Evolutionary conservation across 2,888 invertebrate genomes (phyloP).

Genomic region (Orthonevra nobilis): DNA sequence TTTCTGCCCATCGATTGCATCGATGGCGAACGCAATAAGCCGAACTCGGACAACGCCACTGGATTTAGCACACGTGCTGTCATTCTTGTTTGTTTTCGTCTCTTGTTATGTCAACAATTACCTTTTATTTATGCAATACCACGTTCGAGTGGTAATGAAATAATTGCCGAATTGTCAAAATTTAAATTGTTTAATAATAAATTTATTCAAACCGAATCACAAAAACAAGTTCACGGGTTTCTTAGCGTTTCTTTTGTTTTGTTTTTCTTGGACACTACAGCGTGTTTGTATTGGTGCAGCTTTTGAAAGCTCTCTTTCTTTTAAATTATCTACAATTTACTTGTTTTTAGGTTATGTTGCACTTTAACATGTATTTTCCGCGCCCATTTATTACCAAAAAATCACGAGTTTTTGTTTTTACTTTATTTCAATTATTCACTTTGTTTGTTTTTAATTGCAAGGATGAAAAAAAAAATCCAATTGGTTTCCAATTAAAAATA

Average conservation of each 20-base stretch:
- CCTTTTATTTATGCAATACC: slow-evolving; percentile 28
- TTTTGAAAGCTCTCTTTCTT: slow-evolving; percentile 16
- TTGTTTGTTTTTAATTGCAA: slow-evolving; percentile 34
- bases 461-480: slow-evolving; percentile 48
- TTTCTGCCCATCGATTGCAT: slow-evolving; percentile 74
- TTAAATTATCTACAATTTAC: no score
- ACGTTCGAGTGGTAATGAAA: slow-evolving; percentile 51
- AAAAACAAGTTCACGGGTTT: slow-evolving; percentile 61
- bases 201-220: slow-evolving; percentile 30
- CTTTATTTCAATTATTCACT: not conserved
- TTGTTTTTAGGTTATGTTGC: not conserved
- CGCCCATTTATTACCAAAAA: no score
- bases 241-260: not conserved
- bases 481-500: slow-evolving; percentile 51
- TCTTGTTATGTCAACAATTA: slow-evolving; percentile 20
- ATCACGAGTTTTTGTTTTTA: not conserved
- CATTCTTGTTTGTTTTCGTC: no score
- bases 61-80: slow-evolving; percentile 78
- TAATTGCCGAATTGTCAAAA: slow-evolving; percentile 38
- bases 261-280: slow-evolving; percentile 5
- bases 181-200: slow-evolving; percentile 33
- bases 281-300: slow-evolving; percentile 7
- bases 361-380: not conserved
- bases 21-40: slow-evolving; percentile 75
- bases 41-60: slow-evolving; percentile 75